Evolutionary conservation across 2,113 vertebrate genomes (phyloP).

Genomic region (Thalassoma bifasciatum): DNA sequence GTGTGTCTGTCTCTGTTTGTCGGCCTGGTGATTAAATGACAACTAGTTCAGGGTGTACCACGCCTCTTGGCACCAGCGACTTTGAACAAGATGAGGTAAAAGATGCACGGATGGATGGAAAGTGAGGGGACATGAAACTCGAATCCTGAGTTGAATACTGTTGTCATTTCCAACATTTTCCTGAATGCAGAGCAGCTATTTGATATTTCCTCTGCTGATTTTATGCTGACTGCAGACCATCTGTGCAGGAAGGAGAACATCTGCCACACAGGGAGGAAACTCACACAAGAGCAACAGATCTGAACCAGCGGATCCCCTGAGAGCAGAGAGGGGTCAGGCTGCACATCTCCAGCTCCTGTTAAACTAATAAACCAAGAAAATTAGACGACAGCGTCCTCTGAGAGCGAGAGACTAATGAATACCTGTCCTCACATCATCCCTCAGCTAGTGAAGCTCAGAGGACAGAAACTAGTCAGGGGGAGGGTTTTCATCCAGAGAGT

Average conservation of each 20-base stretch:
- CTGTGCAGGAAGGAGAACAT: slow-evolving; percentile 47
- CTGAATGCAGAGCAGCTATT: slow-evolving; percentile 2
- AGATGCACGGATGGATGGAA: too few relatives aligned
- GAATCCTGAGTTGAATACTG: too few relatives aligned
- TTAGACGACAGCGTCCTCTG: slow-evolving; percentile 26
- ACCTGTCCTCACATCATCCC: slow-evolving; percentile 25
- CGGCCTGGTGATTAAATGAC: too few relatives aligned
- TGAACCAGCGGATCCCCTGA: slow-evolving; percentile 16
- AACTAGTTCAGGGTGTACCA: too few relatives aligned
- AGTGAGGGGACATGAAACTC: too few relatives aligned
- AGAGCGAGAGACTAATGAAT: slow-evolving; percentile 35
- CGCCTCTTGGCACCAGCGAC: too few relatives aligned
- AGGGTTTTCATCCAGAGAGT: too few relatives aligned
- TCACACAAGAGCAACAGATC: slow-evolving; percentile 24
- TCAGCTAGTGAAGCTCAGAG: slow-evolving; percentile 12
- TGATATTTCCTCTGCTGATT: slow-evolving; percentile 21
- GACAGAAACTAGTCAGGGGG: slow-evolving; percentile 30
- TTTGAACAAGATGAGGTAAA: too few relatives aligned
- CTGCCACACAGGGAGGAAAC: slow-evolving; percentile 36
- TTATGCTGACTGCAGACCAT: slow-evolving; percentile 32
- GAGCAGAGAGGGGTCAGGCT: slow-evolving; percentile 28
- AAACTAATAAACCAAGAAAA: slow-evolving; percentile 61
- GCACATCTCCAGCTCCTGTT: slow-evolving; percentile 27
- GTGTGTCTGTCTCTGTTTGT: too few relatives aligned
- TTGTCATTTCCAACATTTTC: background rate